Conservation (phyloP, 2,113 vertebrate species). For the Clarias magur region DNA sequence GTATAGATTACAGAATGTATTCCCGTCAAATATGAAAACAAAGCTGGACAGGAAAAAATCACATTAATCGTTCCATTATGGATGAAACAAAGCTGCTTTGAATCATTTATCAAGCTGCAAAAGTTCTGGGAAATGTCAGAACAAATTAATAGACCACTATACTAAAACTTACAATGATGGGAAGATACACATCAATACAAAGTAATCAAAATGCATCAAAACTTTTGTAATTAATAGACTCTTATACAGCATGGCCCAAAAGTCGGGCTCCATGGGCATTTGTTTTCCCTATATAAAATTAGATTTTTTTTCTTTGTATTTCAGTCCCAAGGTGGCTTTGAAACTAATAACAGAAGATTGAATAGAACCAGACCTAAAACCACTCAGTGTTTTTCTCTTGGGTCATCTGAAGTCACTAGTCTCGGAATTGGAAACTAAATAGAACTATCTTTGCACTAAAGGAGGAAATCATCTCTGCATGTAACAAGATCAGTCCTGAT, state of each 20-base stretch:
- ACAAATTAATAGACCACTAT: not conserved
- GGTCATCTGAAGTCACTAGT: too few species aligned
- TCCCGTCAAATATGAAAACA: not conserved
- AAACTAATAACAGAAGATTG: too few species aligned
- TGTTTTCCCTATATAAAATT: too few species aligned
- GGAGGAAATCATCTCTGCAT: too few species aligned
- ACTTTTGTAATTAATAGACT: not conserved
- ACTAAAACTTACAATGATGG: not conserved
- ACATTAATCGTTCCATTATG: not conserved
- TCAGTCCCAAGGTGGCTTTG: too few species aligned
- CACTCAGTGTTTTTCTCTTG: too few species aligned
- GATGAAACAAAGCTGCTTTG: not conserved
- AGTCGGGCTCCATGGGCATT: too few species aligned
- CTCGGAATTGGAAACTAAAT: too few species aligned
- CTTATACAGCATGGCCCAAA: not conserved
- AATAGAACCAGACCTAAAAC: too few species aligned
- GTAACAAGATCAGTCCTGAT: too few species aligned
- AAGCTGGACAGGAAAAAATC: not conserved
- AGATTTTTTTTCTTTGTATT: too few species aligned
- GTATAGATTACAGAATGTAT: not conserved
- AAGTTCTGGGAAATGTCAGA: not conserved
- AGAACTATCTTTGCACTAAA: too few species aligned
- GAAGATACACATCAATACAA: not conserved
- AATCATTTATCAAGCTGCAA: constrained; percentile 1
- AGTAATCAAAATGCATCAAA: not conserved